Evolutionary conservation across 2,888 invertebrate genomes (phyloP).

Genomic region (Xanthostigma xanthostigma): DNA sequence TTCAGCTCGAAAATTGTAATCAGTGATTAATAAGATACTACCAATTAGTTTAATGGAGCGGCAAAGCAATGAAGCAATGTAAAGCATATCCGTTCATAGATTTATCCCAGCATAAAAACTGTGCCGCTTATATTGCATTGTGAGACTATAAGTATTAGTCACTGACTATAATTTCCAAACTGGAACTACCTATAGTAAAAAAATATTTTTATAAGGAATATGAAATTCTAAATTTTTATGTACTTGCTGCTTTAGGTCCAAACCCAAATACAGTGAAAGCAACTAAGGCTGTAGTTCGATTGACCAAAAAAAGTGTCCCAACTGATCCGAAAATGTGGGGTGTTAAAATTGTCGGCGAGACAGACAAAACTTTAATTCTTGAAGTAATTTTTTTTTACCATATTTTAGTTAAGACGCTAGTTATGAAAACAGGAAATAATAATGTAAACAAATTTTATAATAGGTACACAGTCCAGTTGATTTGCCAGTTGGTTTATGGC

Average conservation of each 20-base stretch:
- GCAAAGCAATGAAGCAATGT: no score
- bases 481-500: conserved; percentile 53
- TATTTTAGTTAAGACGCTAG: neutral
- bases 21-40: no score
- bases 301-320: conserved; percentile 16
- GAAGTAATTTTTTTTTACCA: conserved; percentile 21
- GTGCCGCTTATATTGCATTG: no score
- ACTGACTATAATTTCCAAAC: no score
- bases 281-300: conserved; percentile 31
- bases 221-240: neutral
- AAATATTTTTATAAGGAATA: no score
- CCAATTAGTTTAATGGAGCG: no score
- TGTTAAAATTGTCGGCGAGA: conserved; percentile 20
- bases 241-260: conserved; percentile 21
- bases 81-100: no score
- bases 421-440: neutral
- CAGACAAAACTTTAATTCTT: conserved; percentile 24
- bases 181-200: no score
- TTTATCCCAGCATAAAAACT: no score
- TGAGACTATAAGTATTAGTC: no score
- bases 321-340: conserved; percentile 23
- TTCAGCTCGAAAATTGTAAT: neutral
- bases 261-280: conserved; percentile 37
- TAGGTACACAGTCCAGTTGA: conserved; percentile 50
- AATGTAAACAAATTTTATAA: conserved; percentile 6